Percentiles rank a stretch among this genome's conserved stretches.
Conservation (phyloP, 2,888 invertebrate genomes). For the Elegia similella region DNA sequence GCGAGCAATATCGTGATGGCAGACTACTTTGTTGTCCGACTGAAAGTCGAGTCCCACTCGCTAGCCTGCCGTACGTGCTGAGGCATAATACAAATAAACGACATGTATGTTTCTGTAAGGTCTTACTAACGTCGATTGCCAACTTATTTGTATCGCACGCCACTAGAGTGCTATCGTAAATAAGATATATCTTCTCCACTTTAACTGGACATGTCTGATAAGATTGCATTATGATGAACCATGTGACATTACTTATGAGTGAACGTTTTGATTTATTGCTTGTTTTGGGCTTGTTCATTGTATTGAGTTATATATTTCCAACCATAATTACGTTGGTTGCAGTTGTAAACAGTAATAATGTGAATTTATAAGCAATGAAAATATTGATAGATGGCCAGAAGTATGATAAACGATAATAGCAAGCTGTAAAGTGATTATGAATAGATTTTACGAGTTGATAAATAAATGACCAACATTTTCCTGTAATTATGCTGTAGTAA, state of each 20-base stretch:
- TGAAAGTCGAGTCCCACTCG: too few species aligned
- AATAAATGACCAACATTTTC: too few species aligned
- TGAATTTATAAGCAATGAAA: neutral
- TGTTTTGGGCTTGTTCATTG: neutral
- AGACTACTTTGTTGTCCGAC: too few species aligned
- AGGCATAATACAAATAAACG: too few species aligned
- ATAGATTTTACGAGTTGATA: too few species aligned
- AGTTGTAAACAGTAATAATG: neutral
- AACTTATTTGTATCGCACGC: neutral
- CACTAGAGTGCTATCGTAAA: neutral
- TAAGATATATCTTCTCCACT: slow-evolving; percentile 16
- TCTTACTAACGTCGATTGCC: neutral
- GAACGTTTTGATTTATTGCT: slow-evolving; percentile 3
- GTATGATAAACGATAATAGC: neutral
- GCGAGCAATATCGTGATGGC: too few species aligned
- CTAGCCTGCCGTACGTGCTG: too few species aligned
- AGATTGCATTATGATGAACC: neutral
- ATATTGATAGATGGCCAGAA: neutral
- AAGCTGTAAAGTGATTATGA: too few species aligned
- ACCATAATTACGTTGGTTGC: neutral
- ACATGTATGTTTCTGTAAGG: too few species aligned
- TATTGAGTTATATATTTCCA: neutral
- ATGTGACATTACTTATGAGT: neutral
- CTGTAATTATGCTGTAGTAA: too few species aligned
- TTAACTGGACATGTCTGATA: slow-evolving; percentile 8